These are phyloP conservation scores for Drosophila antonietae DNA, from an alignment of 2,888 invertebrate species.

Conservation along the genomic window DNA sequence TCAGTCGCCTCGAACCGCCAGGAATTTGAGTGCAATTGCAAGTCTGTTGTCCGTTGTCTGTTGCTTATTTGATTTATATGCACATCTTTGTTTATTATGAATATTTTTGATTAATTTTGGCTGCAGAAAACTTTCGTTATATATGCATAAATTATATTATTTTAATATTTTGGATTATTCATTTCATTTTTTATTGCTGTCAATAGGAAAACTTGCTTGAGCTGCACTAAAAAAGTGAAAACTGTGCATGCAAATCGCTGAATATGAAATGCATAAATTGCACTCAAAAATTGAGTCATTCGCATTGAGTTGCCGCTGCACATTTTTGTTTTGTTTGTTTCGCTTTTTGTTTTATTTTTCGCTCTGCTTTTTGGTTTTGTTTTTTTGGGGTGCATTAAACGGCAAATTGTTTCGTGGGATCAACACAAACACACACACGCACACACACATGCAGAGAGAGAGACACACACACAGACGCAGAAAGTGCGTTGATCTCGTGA, in stretches of 20 bases:
- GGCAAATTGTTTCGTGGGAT: conserved; percentile 79
- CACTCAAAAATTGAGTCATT: conserved; percentile 55
- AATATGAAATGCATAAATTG: conserved; percentile 31
- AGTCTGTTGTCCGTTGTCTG: conserved; percentile 32
- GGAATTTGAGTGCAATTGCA: conserved; percentile 43
- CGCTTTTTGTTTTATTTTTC: conserved; percentile 43
- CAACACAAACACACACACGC: conserved; percentile 48
- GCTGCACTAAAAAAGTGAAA: conserved; percentile 51
- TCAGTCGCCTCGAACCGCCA: conserved; percentile 21
- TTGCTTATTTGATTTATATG: conserved; percentile 26
- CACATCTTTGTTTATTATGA: conserved; percentile 22
- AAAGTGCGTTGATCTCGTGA: conserved; percentile 76
- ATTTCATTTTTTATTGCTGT: conserved; percentile 28
- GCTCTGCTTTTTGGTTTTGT: conserved; percentile 18
- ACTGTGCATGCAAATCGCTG: conserved; percentile 56
- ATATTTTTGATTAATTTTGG: conserved; percentile 36
- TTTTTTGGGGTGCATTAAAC: conserved; percentile 76
- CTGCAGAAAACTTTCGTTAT: conserved; percentile 64
- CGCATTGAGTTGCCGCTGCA: conserved; percentile 41
- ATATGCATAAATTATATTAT: conserved; percentile 11
- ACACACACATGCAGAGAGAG: not conserved
- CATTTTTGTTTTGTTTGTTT: conserved; percentile 35
- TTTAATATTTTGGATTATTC: conserved; percentile 36
- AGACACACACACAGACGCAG: conserved; percentile 15
- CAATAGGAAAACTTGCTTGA: conserved; percentile 61